phyloP scores from a whole-genome alignment of 2,113 vertebrate species.

The Pelodiscus sinensis region DNA sequence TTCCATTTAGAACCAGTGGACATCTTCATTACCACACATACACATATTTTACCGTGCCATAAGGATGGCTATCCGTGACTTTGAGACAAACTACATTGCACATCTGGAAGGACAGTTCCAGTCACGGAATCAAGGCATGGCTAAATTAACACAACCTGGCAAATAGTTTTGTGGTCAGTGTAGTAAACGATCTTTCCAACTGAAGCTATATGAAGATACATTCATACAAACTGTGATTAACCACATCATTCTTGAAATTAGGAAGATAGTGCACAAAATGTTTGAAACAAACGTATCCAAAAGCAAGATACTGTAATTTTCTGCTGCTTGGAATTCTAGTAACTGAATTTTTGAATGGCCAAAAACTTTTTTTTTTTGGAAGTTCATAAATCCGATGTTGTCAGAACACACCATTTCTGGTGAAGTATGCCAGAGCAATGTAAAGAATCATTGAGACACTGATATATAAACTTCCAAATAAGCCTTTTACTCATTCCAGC shows the following conservation, averaged over 20 bases:
- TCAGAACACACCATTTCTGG: neutral
- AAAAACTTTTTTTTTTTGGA: neutral
- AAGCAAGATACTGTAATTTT: neutral
- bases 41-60: too few species aligned
- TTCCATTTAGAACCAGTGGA: conserved; percentile 5
- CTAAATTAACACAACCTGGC: too few species aligned
- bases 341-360: neutral
- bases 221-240: neutral
- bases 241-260: neutral
- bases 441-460: neutral
- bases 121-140: too few species aligned
- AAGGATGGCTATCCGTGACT: too few species aligned
- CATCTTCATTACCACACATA: conserved; percentile 15
- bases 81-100: too few species aligned
- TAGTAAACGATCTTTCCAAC: neutral
- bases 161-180: too few species aligned
- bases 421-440: neutral
- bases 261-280: neutral
- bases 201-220: neutral
- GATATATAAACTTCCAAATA: neutral
- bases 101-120: too few species aligned
- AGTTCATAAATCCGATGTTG: neutral
- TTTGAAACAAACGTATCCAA: neutral
- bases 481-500: neutral
- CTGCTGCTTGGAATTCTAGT: conserved; percentile 8